phyloP scores from a whole-genome alignment of 2,113 vertebrate genomes.

The Urocolius indicus region DNA sequence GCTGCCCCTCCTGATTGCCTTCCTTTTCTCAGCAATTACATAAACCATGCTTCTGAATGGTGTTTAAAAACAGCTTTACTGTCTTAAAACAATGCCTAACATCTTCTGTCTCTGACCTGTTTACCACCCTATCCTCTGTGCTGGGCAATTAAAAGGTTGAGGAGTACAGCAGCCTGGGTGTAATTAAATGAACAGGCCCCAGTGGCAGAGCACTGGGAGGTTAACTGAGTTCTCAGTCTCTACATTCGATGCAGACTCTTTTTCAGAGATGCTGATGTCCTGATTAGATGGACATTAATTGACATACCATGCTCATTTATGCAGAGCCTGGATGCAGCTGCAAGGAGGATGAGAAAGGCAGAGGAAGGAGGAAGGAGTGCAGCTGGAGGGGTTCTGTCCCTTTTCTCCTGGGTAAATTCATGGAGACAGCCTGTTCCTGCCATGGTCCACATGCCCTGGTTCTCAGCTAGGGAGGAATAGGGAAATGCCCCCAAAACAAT shows the following conservation, averaged over 20 bases:
- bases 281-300: neutral
- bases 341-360: neutral
- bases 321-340: neutral
- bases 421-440: neutral
- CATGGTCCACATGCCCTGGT: neutral
- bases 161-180: neutral
- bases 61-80: neutral
- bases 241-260: neutral
- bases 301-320: neutral
- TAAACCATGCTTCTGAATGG: neutral
- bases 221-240: neutral
- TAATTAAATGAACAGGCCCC: constrained; percentile 29
- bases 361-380: neutral
- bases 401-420: neutral
- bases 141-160: constrained; percentile 31
- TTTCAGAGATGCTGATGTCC: neutral
- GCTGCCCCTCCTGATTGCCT: constrained; percentile 3
- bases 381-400: neutral
- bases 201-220: neutral
- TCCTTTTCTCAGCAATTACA: constrained; percentile 26
- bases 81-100: constrained; percentile 34
- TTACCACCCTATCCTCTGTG: neutral
- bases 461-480: neutral
- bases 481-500: neutral
- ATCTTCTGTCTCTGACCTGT: constrained; percentile 22